Evolutionary conservation across 2,113 vertebrate genomes (phyloP).

Genomic region (Ovis aries): DNA sequence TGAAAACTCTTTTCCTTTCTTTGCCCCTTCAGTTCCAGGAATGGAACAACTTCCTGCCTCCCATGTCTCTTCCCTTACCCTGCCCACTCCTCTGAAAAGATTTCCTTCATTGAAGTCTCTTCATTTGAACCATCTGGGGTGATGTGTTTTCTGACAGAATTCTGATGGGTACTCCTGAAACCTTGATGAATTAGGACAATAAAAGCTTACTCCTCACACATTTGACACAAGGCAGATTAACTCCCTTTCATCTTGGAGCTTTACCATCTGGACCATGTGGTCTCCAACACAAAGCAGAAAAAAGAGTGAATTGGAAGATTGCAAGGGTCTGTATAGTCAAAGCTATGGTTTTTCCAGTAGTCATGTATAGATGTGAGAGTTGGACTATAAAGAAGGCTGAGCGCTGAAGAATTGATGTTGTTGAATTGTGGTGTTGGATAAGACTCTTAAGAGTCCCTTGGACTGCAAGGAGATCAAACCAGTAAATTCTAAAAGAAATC

Average conservation of each 20-base stretch:
- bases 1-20: background rate
- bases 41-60: background rate
- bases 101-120: background rate
- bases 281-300: background rate
- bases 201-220: background rate
- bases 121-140: background rate
- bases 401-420: fast-evolving
- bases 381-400: background rate
- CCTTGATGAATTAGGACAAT: background rate
- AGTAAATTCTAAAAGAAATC: background rate
- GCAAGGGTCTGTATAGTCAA: background rate
- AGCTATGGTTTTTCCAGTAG: background rate
- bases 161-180: background rate
- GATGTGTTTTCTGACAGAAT: background rate
- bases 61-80: background rate
- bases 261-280: background rate
- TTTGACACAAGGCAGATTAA: background rate
- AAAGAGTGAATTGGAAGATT: background rate
- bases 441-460: background rate
- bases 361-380: background rate
- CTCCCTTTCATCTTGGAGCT: background rate
- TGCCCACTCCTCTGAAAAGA: background rate
- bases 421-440: background rate
- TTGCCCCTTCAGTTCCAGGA: background rate
- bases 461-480: background rate